A percentile compares a stretch with the other conserved stretches of the same genome.
Conservation (phyloP, 2,113 vertebrate genomes). For the Tichodroma muraria region DNA sequence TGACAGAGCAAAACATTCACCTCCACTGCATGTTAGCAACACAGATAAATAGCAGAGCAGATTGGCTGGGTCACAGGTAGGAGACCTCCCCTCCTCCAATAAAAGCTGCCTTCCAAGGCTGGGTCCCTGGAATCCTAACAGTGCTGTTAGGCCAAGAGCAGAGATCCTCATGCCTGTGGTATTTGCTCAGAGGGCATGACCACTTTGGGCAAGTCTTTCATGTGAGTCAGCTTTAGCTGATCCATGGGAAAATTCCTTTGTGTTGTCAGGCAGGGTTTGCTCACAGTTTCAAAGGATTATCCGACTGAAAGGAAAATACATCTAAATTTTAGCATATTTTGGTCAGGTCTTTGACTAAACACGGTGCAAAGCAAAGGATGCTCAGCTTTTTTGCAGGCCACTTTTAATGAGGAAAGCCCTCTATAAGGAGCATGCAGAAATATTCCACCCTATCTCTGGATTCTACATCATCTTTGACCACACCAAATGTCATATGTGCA, state of each 20-base stretch:
- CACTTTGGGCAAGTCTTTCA: conserved; percentile 80
- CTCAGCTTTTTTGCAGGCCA: background rate
- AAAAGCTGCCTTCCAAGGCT: conserved; percentile 32
- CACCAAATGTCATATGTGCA: background rate
- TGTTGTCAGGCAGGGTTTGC: conserved; percentile 78
- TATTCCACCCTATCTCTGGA: fast-evolving
- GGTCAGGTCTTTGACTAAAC: background rate
- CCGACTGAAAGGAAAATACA: conserved; percentile 52
- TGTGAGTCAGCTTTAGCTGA: conserved; percentile 79
- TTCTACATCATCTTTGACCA: background rate
- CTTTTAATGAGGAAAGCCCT: background rate
- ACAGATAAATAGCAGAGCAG: background rate
- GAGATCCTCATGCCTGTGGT: conserved; percentile 76
- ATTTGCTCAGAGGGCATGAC: conserved; percentile 81
- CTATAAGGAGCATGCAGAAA: background rate
- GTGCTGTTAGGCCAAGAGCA: conserved; percentile 65
- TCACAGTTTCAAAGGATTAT: conserved; percentile 73
- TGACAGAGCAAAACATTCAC: conserved; percentile 43
- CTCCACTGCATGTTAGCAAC: conserved; percentile 60
- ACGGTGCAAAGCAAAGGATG: background rate
- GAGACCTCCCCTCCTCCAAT: conserved; percentile 53
- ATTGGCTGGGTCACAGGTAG: conserved; percentile 61
- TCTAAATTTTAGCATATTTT: conserved; percentile 41
- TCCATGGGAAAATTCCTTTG: conserved; percentile 81
- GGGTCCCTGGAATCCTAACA: conserved; percentile 61